Evolutionary conservation across 2,888 invertebrate genomes (phyloP).

Genomic region (Pyrgus malvae): DNA sequence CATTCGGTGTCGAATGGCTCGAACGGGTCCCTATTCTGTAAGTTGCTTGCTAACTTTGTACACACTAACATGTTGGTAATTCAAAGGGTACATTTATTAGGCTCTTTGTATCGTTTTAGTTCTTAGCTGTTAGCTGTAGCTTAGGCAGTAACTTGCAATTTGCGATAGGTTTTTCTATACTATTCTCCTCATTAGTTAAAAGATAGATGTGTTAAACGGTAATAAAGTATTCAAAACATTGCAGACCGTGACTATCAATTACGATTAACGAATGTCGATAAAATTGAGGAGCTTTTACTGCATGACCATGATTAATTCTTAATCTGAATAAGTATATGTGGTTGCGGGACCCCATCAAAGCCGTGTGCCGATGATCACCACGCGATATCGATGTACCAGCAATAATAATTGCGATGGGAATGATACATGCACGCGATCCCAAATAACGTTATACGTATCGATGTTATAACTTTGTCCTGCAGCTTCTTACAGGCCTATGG

Average conservation of each 20-base stretch:
- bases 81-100: background rate
- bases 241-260: constrained; percentile 15
- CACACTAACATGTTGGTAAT: background rate
- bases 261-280: constrained; percentile 3
- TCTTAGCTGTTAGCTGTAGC: no score
- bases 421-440: constrained; percentile 72
- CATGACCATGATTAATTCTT: constrained; percentile 22
- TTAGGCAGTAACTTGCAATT: no score
- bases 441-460: constrained; percentile 25
- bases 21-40: constrained; percentile 52
- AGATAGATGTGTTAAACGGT: no score
- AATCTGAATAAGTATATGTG: constrained; percentile 42
- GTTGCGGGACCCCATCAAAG: constrained; percentile 46
- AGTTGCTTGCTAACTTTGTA: constrained; percentile 22
- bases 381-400: constrained; percentile 71
- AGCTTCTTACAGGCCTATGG: constrained; percentile 54
- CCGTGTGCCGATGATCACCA: constrained; percentile 51
- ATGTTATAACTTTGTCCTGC: constrained; percentile 25
- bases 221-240: no score
- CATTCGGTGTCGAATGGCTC: constrained; percentile 62
- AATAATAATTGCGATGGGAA: constrained; percentile 70
- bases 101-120: no score
- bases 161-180: no score
- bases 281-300: constrained; percentile 6
- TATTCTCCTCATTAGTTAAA: no score